Evolutionary conservation across 1,140 invertebrate genomes (phyloP).

Genomic region (Trichomalopsis sarcophagae): DNA sequence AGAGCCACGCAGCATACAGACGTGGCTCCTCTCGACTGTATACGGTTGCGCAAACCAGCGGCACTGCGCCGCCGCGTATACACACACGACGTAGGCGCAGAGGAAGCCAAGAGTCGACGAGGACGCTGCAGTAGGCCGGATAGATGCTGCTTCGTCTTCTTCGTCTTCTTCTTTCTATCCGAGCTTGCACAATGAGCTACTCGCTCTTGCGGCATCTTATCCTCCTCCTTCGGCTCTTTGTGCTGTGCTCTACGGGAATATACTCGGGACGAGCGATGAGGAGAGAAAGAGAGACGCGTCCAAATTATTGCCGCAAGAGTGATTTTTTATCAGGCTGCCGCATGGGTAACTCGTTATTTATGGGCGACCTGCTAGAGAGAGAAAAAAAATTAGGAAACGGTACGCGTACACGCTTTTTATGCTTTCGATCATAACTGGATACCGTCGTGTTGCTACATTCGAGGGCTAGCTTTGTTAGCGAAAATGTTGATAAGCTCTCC

Average conservation of each 20-base stretch:
- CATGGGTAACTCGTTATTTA: background rate
- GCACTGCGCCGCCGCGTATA: background rate
- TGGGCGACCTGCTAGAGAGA: background rate
- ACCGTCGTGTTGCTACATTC: too few species aligned
- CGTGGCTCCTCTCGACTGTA: slow-evolving; percentile 5
- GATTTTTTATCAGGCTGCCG: background rate
- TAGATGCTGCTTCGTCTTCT: slow-evolving; percentile 11
- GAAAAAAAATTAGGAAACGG: background rate
- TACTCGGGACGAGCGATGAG: background rate
- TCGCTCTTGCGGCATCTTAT: slow-evolving; percentile 22
- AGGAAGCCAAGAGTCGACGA: background rate
- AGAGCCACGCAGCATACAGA: background rate
- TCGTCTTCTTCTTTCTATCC: background rate
- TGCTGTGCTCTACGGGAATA: background rate
- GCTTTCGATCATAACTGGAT: too few species aligned
- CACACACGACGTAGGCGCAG: slow-evolving; percentile 7
- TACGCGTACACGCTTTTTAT: background rate
- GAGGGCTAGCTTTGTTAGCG: too few species aligned
- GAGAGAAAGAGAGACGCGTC: background rate
- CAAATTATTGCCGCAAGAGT: slow-evolving; percentile 13
- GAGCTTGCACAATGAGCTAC: slow-evolving; percentile 34
- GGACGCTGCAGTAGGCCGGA: background rate
- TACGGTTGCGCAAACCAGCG: background rate
- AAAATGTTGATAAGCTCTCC: background rate
- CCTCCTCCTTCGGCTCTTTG: slow-evolving; percentile 8